Conservation (phyloP, 2,888 invertebrate genomes). For the Dromius quadrimaculatus region DNA sequence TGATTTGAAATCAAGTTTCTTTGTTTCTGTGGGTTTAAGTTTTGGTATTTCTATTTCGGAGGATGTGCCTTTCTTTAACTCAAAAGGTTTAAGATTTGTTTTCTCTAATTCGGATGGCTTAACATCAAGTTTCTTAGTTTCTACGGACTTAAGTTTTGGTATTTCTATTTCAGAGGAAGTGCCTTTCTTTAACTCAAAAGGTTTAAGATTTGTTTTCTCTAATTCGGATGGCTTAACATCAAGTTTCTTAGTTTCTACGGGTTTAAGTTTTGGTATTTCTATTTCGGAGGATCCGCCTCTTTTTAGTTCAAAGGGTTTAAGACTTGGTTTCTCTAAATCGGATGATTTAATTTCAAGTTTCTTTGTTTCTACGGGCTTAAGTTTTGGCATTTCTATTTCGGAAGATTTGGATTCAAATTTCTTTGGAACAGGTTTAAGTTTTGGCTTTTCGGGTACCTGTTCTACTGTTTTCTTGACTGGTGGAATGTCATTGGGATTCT, state of each 20-base stretch:
- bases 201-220: constrained; percentile 48
- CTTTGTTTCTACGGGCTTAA: constrained; percentile 53
- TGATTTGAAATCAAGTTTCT: no score
- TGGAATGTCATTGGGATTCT: constrained; percentile 60
- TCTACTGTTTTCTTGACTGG: constrained; percentile 61
- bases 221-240: constrained; percentile 47
- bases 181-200: constrained; percentile 57
- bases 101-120: constrained; percentile 56
- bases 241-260: constrained; percentile 52
- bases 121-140: constrained; percentile 55
- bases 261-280: constrained; percentile 49
- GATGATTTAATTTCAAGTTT: constrained; percentile 66
- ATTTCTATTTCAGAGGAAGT: constrained; percentile 54
- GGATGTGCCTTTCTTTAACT: constrained; percentile 54
- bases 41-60: constrained; percentile 53
- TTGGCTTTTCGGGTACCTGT: no score
- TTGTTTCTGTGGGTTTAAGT: constrained; percentile 49
- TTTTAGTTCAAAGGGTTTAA: constrained; percentile 54
- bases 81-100: constrained; percentile 44
- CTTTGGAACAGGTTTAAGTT: no score
- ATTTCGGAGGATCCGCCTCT: constrained; percentile 42
- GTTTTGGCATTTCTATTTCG: constrained; percentile 55
- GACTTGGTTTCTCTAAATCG: constrained; percentile 66
- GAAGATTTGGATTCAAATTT: no score
- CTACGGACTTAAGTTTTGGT: constrained; percentile 53